Evolutionary conservation across 1,140 invertebrate species (phyloP).

Genomic region (Lordiphosa clarofinis): DNA sequence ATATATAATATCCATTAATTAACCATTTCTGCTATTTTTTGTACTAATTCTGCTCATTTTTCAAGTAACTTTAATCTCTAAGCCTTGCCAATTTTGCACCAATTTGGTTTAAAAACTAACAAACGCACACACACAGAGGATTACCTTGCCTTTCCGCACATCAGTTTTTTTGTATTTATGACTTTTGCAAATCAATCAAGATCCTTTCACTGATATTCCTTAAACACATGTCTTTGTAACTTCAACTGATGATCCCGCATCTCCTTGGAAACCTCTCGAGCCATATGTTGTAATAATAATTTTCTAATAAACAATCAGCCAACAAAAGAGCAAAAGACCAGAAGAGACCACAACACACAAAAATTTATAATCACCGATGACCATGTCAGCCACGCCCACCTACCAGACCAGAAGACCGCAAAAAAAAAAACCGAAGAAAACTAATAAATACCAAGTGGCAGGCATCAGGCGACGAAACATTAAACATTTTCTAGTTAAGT

Average conservation of each 20-base stretch:
- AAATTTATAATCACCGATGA: slow-evolving; percentile 73
- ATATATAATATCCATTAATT: too few species aligned
- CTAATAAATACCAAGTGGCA: slow-evolving; percentile 49
- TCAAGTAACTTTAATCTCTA: too few species aligned
- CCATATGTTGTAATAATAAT: slow-evolving; percentile 52
- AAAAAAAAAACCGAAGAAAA: slow-evolving; percentile 37
- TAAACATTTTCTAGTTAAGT: slow-evolving; percentile 74
- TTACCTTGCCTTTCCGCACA: background rate
- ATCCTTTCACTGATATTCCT: slow-evolving; percentile 32
- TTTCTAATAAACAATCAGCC: slow-evolving; percentile 43
- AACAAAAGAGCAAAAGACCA: slow-evolving; percentile 12
- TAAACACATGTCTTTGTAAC: slow-evolving; percentile 40
- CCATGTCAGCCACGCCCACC: slow-evolving; percentile 60
- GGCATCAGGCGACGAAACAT: slow-evolving; percentile 34
- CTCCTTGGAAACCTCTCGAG: slow-evolving; percentile 3
- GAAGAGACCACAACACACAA: slow-evolving; percentile 27
- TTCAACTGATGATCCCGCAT: slow-evolving; percentile 9
- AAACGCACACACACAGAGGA: background rate
- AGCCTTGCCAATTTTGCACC: too few species aligned
- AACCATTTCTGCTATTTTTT: background rate
- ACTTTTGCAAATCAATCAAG: slow-evolving; percentile 22
- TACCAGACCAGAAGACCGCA: slow-evolving; percentile 16
- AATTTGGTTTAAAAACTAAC: too few species aligned
- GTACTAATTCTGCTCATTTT: too few species aligned
- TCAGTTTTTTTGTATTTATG: background rate